Conservation (phyloP, 1,140 invertebrate genomes). For the Formica selysi region DNA sequence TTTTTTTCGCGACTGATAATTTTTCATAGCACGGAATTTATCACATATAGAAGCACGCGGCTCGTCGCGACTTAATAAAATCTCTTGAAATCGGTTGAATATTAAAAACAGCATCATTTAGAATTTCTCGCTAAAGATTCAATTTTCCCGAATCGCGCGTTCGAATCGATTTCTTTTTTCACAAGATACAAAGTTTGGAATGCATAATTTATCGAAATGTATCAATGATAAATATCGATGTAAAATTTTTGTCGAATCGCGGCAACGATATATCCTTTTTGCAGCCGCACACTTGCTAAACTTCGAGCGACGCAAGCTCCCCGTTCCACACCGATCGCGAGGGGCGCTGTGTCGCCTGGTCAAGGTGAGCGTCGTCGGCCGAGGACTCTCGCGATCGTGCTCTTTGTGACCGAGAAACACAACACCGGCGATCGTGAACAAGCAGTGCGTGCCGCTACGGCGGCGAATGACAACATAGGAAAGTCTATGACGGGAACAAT, state of each 20-base stretch:
- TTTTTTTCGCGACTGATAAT: background rate
- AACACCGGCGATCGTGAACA: constrained; percentile 52
- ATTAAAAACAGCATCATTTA: background rate
- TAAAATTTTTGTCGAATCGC: background rate
- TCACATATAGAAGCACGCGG: too few species aligned
- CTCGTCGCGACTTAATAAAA: background rate
- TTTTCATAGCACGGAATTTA: background rate
- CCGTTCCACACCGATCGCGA: constrained; percentile 27
- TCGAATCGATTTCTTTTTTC: background rate
- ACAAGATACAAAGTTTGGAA: too few species aligned
- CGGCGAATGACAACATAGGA: constrained; percentile 36
- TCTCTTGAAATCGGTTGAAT: background rate
- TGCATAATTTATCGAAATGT: background rate
- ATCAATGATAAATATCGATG: background rate
- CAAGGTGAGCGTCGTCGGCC: constrained; percentile 70
- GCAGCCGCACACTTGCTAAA: too few species aligned
- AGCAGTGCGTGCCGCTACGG: background rate
- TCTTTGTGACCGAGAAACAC: constrained; percentile 71
- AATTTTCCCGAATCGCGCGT: background rate
- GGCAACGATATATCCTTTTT: too few species aligned
- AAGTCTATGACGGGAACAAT: constrained; percentile 14
- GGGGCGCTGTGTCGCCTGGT: constrained; percentile 53
- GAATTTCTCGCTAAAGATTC: background rate
- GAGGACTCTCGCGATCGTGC: constrained; percentile 67
- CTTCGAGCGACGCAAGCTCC: background rate